phyloP scores from a whole-genome alignment of 35 echinoderm and acorn worm genomes.

The Hemicentrotus pulcherrimus region DNA sequence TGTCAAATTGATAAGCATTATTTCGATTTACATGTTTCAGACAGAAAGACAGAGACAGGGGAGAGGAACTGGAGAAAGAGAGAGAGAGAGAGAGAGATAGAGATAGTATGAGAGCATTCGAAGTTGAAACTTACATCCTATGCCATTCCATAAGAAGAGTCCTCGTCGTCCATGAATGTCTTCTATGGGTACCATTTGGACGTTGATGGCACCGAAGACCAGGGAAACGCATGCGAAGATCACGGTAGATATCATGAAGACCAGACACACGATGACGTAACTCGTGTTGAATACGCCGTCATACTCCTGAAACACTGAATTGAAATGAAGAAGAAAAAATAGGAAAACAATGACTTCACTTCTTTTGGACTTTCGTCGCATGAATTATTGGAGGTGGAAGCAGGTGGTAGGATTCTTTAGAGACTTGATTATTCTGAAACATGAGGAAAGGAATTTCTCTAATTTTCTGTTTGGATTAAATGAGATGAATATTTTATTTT shows the following conservation, averaged over 20 bases:
- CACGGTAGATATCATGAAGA: slow-evolving; percentile 42
- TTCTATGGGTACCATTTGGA: slow-evolving; percentile 52
- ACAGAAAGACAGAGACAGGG: not conserved
- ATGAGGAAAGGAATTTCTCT: no score
- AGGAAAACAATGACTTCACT: not conserved
- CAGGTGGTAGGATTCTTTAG: no score
- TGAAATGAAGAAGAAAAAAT: not conserved
- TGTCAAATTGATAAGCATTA: no score
- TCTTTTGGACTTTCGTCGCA: no score
- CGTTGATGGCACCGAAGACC: slow-evolving; percentile 56
- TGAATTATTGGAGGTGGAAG: no score
- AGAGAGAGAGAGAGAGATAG: not conserved
- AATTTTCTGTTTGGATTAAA: no score
- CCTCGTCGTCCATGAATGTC: slow-evolving; percentile 61
- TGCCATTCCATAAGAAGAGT: slow-evolving; percentile 68
- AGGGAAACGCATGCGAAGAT: slow-evolving; percentile 54
- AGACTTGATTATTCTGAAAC: no score
- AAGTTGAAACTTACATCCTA: slow-evolving; percentile 65
- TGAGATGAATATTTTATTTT: no score
- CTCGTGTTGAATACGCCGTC: slow-evolving; percentile 38
- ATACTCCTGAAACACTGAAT: slow-evolving; percentile 52
- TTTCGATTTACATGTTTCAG: no score
- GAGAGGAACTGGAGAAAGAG: no score
- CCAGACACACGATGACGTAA: slow-evolving; percentile 45
- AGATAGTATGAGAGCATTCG: not conserved